Percentiles rank a stretch among this genome's conserved stretches.
phyloP scores from a whole-genome alignment of 1,140 invertebrate species.

The Chrysomallon squamiferum region DNA sequence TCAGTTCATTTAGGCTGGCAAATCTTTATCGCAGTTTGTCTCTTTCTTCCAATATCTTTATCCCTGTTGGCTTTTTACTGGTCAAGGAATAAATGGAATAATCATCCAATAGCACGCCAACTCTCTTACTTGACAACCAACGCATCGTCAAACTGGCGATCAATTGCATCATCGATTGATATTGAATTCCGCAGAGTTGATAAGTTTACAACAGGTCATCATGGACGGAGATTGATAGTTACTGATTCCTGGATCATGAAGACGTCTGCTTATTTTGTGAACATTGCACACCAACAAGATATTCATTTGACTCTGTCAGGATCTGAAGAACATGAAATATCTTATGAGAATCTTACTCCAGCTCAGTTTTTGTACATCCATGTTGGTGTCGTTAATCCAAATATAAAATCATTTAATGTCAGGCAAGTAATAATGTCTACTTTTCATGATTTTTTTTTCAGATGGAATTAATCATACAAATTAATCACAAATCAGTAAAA shows the following conservation, averaged over 20 bases:
- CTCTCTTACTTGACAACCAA: slow-evolving; percentile 70
- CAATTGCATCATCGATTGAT: slow-evolving; percentile 77
- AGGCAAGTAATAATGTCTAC: slow-evolving; percentile 54
- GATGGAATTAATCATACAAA: too few relatives aligned
- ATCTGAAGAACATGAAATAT: slow-evolving; percentile 76
- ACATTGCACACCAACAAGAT: slow-evolving; percentile 80
- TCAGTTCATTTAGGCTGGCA: slow-evolving; percentile 37
- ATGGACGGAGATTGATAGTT: slow-evolving; percentile 74
- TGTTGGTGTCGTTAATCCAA: slow-evolving; percentile 70
- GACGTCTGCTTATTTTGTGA: slow-evolving; percentile 76
- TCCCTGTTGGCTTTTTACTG: slow-evolving; percentile 65
- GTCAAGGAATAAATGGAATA: slow-evolving; percentile 73
- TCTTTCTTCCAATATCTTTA: slow-evolving; percentile 38
- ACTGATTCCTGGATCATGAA: slow-evolving; percentile 92
- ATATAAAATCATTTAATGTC: slow-evolving; percentile 58
- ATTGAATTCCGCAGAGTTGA: slow-evolving; percentile 78
- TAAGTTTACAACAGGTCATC: slow-evolving; percentile 76
- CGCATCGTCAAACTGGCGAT: slow-evolving; percentile 68
- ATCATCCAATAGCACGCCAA: slow-evolving; percentile 78
- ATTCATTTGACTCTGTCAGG: slow-evolving; percentile 76
- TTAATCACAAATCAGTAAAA: too few relatives aligned
- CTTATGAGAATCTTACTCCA: slow-evolving; percentile 66
- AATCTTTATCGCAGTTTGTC: slow-evolving; percentile 32
- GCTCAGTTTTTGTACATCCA: slow-evolving; percentile 84
- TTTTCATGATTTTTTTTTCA: background rate